Percentiles rank a stretch among this genome's conserved stretches.
Conservation (phyloP, 2,113 vertebrate genomes). For the Falco punctatus region DNA sequence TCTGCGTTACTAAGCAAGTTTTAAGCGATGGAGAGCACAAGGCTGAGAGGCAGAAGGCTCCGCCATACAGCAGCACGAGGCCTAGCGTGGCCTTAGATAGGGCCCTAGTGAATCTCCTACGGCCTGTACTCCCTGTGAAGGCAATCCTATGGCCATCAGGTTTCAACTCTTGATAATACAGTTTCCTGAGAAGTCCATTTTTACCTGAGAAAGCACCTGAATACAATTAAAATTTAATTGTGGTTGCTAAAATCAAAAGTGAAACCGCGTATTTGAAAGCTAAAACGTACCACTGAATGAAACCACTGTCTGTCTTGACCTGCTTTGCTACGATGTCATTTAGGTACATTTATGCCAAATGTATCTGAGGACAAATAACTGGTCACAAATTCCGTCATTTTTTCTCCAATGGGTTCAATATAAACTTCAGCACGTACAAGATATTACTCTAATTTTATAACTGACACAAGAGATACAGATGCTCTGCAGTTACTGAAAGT, state of each 20-base stretch:
- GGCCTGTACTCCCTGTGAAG: background rate
- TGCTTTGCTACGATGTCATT: background rate
- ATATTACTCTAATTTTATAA: background rate
- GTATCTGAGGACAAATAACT: background rate
- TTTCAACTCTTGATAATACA: background rate
- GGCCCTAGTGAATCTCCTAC: rapidly evolving
- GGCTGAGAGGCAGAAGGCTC: background rate
- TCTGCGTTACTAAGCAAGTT: rapidly evolving
- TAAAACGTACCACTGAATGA: background rate
- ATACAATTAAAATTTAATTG: background rate
- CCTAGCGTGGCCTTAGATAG: rapidly evolving
- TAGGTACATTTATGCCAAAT: background rate
- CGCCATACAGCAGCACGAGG: rapidly evolving
- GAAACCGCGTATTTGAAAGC: background rate
- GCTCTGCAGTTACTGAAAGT: background rate
- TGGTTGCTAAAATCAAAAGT: background rate
- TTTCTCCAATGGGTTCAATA: background rate
- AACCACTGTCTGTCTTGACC: background rate
- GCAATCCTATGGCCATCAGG: background rate
- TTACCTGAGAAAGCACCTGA: background rate
- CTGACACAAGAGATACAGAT: background rate
- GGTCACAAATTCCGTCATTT: background rate
- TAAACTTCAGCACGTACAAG: background rate
- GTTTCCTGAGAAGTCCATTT: background rate
- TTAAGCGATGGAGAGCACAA: background rate